A percentile compares a stretch with the other conserved stretches of the same genome.
These are phyloP conservation scores for Campylomormyrus tamandua DNA, from an alignment of 2,113 vertebrate species.

Conservation along the genomic window DNA sequence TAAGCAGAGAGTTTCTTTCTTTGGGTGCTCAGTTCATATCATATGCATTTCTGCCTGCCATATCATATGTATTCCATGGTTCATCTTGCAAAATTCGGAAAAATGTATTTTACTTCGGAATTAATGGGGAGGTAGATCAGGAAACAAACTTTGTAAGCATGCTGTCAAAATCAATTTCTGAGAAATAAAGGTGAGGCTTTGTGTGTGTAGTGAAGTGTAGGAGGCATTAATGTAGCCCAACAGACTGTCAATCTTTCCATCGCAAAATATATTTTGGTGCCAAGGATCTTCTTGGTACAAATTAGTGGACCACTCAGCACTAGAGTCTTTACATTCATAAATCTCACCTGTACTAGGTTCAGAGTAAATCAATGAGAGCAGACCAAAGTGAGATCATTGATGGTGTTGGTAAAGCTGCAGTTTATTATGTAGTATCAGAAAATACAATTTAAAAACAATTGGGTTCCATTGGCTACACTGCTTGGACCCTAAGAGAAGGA, in stretches of 20 bases:
- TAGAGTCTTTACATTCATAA: neutral
- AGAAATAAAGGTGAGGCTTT: neutral
- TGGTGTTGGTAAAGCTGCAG: constrained; percentile 31
- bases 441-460: constrained; percentile 23
- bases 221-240: neutral
- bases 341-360: neutral
- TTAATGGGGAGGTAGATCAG: neutral
- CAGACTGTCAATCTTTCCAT: neutral
- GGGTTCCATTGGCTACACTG: neutral
- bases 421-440: constrained; percentile 54
- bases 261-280: neutral
- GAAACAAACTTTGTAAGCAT: neutral
- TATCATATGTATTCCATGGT: neutral
- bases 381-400: neutral
- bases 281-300: neutral
- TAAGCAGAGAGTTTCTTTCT: neutral
- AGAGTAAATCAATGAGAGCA: neutral
- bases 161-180: neutral
- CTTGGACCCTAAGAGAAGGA: constrained; percentile 14
- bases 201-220: neutral
- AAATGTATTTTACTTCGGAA: neutral
- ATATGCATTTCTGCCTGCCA: neutral
- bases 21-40: neutral
- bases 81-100: neutral
- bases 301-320: neutral